A percentile compares a stretch with the other conserved stretches of the same genome.
phyloP scores from a whole-genome alignment of 1,140 invertebrate genomes.

The Drosophila quadrilineata region DNA sequence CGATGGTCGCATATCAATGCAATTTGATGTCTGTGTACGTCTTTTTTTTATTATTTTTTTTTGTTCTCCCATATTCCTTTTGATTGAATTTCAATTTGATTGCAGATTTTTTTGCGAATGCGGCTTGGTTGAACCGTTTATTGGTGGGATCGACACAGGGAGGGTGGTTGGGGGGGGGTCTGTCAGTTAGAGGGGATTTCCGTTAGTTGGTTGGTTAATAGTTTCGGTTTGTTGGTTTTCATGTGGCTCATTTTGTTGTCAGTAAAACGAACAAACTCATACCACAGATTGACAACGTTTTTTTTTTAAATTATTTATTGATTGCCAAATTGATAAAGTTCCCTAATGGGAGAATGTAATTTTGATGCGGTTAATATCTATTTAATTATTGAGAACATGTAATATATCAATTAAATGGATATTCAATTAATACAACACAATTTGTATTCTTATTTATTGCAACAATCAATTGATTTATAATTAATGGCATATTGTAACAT shows the following conservation, averaged over 20 bases:
- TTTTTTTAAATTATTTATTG: conserved; percentile 10
- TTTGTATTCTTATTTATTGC: neutral
- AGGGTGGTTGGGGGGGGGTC: neutral
- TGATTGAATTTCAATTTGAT: conserved; percentile 73
- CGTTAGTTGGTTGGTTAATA: conserved; percentile 37
- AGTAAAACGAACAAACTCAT: conserved; percentile 9
- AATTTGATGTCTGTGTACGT: conserved; percentile 59
- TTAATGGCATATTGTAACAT: neutral
- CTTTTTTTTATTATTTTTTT: conserved; percentile 16
- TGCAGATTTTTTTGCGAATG: conserved; percentile 53
- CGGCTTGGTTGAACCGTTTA: neutral
- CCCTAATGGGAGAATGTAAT: conserved; percentile 1
- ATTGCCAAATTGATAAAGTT: conserved; percentile 13
- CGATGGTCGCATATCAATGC: conserved; percentile 62
- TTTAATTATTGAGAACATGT: conserved; percentile 12
- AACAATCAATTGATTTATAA: neutral
- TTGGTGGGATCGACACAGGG: neutral
- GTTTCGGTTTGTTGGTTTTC: conserved; percentile 33
- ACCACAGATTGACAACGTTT: neutral
- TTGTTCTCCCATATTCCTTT: conserved; percentile 54
- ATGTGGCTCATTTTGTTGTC: conserved; percentile 44
- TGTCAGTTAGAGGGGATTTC: neutral
- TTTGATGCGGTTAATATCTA: conserved; percentile 1
- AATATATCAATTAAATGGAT: conserved; percentile 5
- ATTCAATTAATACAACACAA: neutral